Base-by-base conservation (phyloP, 2,888 invertebrate species). In the Caenorhabditis sulstoni region DNA sequence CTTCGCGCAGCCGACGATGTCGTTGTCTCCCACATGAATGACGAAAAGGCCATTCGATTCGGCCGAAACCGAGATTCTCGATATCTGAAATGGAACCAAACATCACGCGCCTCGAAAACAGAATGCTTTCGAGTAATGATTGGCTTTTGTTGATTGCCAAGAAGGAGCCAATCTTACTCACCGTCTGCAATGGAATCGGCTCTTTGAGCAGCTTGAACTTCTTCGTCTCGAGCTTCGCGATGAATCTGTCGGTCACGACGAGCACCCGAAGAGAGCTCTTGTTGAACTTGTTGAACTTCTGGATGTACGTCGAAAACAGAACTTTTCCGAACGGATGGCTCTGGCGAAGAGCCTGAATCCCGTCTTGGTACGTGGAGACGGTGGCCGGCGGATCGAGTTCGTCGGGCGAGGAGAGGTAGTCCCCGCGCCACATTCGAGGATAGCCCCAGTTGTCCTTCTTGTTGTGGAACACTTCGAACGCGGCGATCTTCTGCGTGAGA, bases 391-490 rank as follows among this genome's bases (percentile, higher is more conserved):
- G 76, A 0, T 81, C 81, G 5, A 81, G 64, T 52, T 84, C 84
- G 18, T 82, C 82, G 23, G 49, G 35, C n/a, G n/a, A 11, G 3
- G 93, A 92, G 81, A 96, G 92, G 90, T 96, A 96, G 91, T 96
- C 95, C 44, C 95, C 95, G 82, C 94, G 93, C 96, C 96, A 96
- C 86, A 93, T 93, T 62, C 95, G 92, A 52, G 93, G 92, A 83
- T 94, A 93, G 2, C 95, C 95, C 94, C 94, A 95, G 62, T 94
- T 92, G 7, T 91, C 88, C 55, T 94, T 91, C 85, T 93, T 93
- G 9, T 94, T 94, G 83, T 93, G 93, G 52, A 95, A 91, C 0
- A 93, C 93, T 76, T 94, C 93, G 2, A 94, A 94, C 0, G 95
- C 94, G 16, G 93, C 92, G 83, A 95, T 94, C 82, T 81, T 76